Evolutionary conservation across 2,888 invertebrate genomes (phyloP).

Genomic region (Agrotis puta): DNA sequence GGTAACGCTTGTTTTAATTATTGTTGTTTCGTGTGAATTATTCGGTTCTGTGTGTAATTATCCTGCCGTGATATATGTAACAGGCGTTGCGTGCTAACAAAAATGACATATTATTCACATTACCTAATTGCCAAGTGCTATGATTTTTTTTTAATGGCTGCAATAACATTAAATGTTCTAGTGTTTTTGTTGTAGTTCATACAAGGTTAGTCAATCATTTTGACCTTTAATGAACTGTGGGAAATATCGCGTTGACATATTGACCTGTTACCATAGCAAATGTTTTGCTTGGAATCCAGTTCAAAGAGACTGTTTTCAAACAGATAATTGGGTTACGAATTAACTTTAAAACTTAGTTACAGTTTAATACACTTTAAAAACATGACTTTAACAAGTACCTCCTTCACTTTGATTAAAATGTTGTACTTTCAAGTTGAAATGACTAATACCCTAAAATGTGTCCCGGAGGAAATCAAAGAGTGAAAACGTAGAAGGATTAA

Average conservation of each 20-base stretch:
- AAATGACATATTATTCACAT: neutral
- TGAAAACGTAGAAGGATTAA: conserved; percentile 5
- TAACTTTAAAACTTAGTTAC: neutral
- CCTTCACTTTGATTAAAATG: neutral
- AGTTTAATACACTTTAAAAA: neutral
- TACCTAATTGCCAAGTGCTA: conserved; percentile 1
- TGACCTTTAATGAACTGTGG: conserved; percentile 51
- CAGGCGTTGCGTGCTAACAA: neutral
- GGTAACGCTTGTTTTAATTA: conserved; percentile 7
- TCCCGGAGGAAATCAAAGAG: conserved; percentile 29
- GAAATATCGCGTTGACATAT: conserved; percentile 39
- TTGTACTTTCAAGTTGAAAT: neutral
- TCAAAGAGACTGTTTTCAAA: neutral
- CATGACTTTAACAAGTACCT: neutral
- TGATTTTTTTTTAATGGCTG: conserved; percentile 16
- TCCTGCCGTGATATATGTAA: conserved; percentile 3
- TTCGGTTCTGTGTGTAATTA: neutral
- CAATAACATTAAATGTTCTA: conserved; percentile 17
- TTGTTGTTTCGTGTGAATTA: neutral
- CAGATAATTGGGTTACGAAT: neutral
- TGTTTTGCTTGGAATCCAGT: conserved; percentile 3
- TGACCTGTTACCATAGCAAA: conserved; percentile 6
- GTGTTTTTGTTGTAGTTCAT: conserved; percentile 1
- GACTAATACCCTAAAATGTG: conserved; percentile 3
- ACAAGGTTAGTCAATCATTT: conserved; percentile 20